Base-by-base conservation (phyloP, 2,113 vertebrate genomes). In the Anoplopoma fimbria region DNA sequence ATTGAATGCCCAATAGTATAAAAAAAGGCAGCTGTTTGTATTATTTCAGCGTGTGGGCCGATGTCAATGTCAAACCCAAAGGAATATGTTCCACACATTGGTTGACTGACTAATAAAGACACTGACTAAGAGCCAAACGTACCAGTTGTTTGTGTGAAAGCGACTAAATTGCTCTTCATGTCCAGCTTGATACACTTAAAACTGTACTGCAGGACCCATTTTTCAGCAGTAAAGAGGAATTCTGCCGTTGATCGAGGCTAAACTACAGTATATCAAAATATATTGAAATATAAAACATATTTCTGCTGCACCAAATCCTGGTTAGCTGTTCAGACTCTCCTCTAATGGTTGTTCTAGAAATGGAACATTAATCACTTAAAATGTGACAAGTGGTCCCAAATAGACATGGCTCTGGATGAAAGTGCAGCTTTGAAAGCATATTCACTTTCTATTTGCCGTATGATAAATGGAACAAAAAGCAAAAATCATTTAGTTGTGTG, bases 1-100 rank as follows among this genome's bases (percentile, higher is more conserved):
- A 87, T 73, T 85, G 49, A 87, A 70, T 77, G 64, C 34, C 60
- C 34, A 65, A 14, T 33, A 53, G 58, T n/a, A 57, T 38, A 82
- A 74, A 69, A 73, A 80, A 70, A 64, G 47, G 69, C 82, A 58
- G 60, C 49, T 73, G 64, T 65, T 2, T 38, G 57, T 36, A 29
- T 55, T 75, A 12, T 64, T 69, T 58, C 4, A 17, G 33, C 57
- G 47, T 72, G 51, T 31, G 47, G 49, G 49, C 31, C 49, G 0
- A 14, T 78, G 25, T 61, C 33, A 36, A 14, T 78, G 25, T 61
- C 33, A 36, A 77, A 60, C 8, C 49, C 19, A 31, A 31, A 64
- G 12, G 25, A 78, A 53, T 51, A 12, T 47, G 15, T 38, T 27
- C 47, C 13, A n/a, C 55, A 60, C 27, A 21, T 27, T 57, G 17